Evolutionary conservation across 2,113 vertebrate species (phyloP).

Genomic region (Ochotona princeps): DNA sequence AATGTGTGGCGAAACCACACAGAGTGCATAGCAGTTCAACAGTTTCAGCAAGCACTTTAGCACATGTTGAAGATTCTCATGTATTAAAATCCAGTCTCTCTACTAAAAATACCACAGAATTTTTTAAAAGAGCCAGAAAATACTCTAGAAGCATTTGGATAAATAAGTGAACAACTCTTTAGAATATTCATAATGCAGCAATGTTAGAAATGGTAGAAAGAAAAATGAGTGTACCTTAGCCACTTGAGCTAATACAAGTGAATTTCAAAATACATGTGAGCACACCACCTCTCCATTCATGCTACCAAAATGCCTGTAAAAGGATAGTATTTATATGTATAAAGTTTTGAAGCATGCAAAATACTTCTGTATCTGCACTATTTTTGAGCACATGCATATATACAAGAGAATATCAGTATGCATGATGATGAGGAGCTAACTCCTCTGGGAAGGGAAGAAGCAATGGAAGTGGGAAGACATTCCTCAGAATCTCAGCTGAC

Average conservation of each 20-base stretch:
- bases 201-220: neutral
- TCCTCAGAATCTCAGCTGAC: neutral
- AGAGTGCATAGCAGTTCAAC: neutral
- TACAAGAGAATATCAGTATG: neutral
- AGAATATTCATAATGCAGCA: neutral
- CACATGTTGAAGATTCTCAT: neutral
- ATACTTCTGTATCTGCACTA: neutral
- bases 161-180: neutral
- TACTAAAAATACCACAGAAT: neutral
- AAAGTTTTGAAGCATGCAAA: slow-evolving; percentile 17
- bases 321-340: neutral
- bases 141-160: neutral
- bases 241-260: neutral
- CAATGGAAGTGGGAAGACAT: neutral
- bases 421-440: neutral
- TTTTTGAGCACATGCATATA: neutral
- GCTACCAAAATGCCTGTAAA: neutral
- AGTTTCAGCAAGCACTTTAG: neutral
- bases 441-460: neutral
- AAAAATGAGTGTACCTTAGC: neutral
- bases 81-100: neutral
- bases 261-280: neutral
- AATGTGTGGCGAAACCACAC: neutral
- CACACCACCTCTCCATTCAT: neutral
- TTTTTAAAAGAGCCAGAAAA: slow-evolving; percentile 6